These are phyloP conservation scores for Drosophila ustulata DNA, from an alignment of 2,888 invertebrate genomes.

Conservation along the genomic window DNA sequence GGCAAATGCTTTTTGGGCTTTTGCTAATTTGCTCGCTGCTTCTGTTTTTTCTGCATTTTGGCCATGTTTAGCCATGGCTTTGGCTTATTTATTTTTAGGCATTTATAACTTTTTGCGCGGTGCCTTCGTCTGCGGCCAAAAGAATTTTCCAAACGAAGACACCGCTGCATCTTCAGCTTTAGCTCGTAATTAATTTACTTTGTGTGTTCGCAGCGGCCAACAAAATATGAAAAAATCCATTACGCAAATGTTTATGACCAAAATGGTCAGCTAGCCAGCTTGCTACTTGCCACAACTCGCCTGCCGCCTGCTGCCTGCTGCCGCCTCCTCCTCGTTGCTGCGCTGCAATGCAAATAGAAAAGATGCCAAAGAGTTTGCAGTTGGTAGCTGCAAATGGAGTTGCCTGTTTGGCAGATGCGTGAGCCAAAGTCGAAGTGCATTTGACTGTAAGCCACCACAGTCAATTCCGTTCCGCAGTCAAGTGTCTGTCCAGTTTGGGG, in stretches of 20 bases:
- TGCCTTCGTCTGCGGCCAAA: slow-evolving; percentile 23
- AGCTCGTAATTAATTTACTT: slow-evolving; percentile 80
- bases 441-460: slow-evolving; percentile 63
- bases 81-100: slow-evolving; percentile 71
- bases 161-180: slow-evolving; percentile 18
- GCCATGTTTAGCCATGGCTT: slow-evolving; percentile 62
- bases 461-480: slow-evolving; percentile 46
- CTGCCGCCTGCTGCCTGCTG: slow-evolving; percentile 6
- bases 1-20: slow-evolving; percentile 67
- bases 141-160: slow-evolving; percentile 67
- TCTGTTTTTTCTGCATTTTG: slow-evolving; percentile 69
- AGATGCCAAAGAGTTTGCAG: slow-evolving; percentile 65
- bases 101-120: slow-evolving; percentile 65
- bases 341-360: slow-evolving; percentile 75
- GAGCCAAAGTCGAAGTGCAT: slow-evolving; percentile 61
- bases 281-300: slow-evolving; percentile 16
- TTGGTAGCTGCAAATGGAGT: slow-evolving; percentile 60
- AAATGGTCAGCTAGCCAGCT: slow-evolving; percentile 64
- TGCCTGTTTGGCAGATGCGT: slow-evolving; percentile 60
- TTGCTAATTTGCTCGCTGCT: slow-evolving; percentile 76
- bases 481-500: slow-evolving; percentile 43
- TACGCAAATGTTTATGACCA: slow-evolving; percentile 82
- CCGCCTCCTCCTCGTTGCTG: background rate
- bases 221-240: slow-evolving; percentile 81
- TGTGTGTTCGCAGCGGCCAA: slow-evolving; percentile 75